Base-by-base conservation (phyloP, 2,888 invertebrate species). In the Sympetrum striolatum region DNA sequence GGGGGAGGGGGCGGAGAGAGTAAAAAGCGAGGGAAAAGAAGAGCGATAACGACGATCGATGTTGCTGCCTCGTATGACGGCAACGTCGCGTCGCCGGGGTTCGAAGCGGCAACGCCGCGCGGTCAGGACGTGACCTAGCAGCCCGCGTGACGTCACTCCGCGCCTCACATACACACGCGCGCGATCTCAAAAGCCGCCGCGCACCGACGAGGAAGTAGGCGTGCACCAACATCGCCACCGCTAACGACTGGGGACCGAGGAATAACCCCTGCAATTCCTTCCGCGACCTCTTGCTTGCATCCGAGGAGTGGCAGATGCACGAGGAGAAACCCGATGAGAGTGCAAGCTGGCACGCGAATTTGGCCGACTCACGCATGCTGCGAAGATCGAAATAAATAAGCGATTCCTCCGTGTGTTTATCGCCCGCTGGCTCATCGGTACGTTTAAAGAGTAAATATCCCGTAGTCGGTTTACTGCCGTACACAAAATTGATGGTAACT, bases 121-220 rank as follows among this genome's bases (percentile, higher is more conserved):
- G 86, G 58, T 60, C 86, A 86, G 86, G 86, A 86, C 86, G 86
- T 86, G 86, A 86, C 86, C 86, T 86, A 86, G 86, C 86, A 86
- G 86, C 60, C 86, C 60, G 60, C 86, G 86, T 86, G 86, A 86
- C 86, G 86, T 86, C 86, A 86, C 86, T 37, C 60, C 86, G 86
- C 86, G 31, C 86, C 15, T 60, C 82, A 37, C 86, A 31, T 8
- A 37, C 64, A 4, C 64, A 37, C 39, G n/a, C 86, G 22, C 86
- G 22, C 37, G 14, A 2, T 25, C 53, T 35, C 81, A 79, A n/a
- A 80, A 18, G 37, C 31, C 15, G 18, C 60, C 86, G 60, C 86
- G 39, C 37, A 60, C 82, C 39, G 39, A 39, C 39, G 39, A 39
- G 39, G 39, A 39, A 39, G 39, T 5, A 39, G 39, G 39, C 39